Evolutionary conservation across 2,888 invertebrate genomes (phyloP).

Genomic region (Thysanoteuthis rhombus): DNA sequence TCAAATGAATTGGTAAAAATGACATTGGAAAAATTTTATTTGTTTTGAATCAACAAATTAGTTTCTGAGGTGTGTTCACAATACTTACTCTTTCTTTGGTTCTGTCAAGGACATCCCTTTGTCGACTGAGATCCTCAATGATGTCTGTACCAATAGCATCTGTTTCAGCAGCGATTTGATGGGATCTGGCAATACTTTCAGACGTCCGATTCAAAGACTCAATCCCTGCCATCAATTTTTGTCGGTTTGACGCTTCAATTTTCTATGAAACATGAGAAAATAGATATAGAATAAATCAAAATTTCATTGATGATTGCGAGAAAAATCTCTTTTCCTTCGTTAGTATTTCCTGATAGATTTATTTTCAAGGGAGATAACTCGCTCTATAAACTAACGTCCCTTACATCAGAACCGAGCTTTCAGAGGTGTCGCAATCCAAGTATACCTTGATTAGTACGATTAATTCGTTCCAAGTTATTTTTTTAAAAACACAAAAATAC

Average conservation of each 20-base stretch:
- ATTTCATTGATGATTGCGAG: neutral
- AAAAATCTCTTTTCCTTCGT: neutral
- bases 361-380: neutral
- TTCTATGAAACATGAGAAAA: constrained; percentile 40
- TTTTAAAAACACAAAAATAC: too few relatives aligned
- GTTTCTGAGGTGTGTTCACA: neutral
- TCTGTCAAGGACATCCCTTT: constrained; percentile 79
- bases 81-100: constrained; percentile 71
- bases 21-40: neutral
- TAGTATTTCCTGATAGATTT: neutral
- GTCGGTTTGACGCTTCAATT: constrained; percentile 58
- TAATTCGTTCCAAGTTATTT: too few relatives aligned
- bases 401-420: too few relatives aligned
- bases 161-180: constrained; percentile 81
- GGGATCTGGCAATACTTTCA: constrained; percentile 73
- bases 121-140: constrained; percentile 79
- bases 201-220: constrained; percentile 61
- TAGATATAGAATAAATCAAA: neutral
- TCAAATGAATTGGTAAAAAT: too few relatives aligned
- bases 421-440: too few relatives aligned
- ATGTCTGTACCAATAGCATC: constrained; percentile 83
- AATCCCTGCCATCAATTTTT: constrained; percentile 62
- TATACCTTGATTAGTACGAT: too few relatives aligned
- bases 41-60: neutral
- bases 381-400: too few relatives aligned